Evolutionary conservation across 1,140 invertebrate species (phyloP).

Genomic region (Neocloeon triangulifer): DNA sequence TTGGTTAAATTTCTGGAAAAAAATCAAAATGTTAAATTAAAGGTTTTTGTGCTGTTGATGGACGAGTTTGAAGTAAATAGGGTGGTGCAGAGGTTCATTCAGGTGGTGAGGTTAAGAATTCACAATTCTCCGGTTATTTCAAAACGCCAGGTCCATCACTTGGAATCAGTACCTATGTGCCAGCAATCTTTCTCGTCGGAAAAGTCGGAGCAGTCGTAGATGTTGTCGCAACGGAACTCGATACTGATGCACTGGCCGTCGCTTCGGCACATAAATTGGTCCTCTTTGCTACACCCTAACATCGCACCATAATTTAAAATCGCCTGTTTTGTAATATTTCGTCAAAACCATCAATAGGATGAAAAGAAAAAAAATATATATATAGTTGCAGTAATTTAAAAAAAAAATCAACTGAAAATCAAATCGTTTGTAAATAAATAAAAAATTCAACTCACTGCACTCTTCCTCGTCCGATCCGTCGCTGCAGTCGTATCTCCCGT

Average conservation of each 20-base stretch:
- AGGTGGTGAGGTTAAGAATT: too few species aligned
- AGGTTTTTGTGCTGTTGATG: too few species aligned
- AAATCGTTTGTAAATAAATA: too few species aligned
- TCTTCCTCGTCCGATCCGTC: constrained; percentile 47
- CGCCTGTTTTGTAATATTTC: constrained; percentile 4
- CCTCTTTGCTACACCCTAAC: constrained; percentile 15
- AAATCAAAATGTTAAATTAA: too few species aligned
- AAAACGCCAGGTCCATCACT: too few species aligned
- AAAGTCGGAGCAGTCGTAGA: constrained; percentile 72
- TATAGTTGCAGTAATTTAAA: constrained; percentile 3
- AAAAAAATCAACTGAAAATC: not conserved
- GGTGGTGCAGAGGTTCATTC: too few species aligned
- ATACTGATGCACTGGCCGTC: constrained; percentile 39
- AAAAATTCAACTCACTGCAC: constrained; percentile 37
- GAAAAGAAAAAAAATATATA: constrained; percentile 5
- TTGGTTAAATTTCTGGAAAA: too few species aligned
- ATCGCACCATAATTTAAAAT: too few species aligned
- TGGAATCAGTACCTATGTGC: too few species aligned
- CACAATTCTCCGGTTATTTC: too few species aligned
- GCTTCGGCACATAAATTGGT: constrained; percentile 35
- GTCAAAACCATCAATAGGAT: constrained; percentile 4
- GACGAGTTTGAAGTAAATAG: too few species aligned
- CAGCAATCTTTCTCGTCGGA: constrained; percentile 74
- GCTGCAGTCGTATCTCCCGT: constrained; percentile 40
- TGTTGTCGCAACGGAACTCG: constrained; percentile 57